Evolutionary conservation across 2,113 vertebrate genomes (phyloP).

Genomic region (Guaruba guarouba): DNA sequence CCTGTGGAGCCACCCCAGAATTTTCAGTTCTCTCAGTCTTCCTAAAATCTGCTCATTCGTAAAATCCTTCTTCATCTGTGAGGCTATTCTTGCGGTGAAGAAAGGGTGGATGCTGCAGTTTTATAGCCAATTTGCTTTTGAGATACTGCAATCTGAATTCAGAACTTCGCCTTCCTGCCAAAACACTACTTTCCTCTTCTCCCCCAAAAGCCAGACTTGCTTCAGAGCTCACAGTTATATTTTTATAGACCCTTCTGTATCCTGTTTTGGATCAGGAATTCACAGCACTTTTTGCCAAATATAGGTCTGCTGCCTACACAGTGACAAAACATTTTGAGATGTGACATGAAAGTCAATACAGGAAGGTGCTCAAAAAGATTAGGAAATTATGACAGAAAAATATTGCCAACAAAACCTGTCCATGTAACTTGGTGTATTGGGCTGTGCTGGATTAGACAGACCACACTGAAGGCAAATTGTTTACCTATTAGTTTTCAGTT

Average conservation of each 20-base stretch:
- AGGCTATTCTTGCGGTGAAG: background rate
- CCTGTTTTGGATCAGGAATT: conserved; percentile 16
- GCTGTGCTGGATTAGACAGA: background rate
- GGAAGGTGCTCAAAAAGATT: background rate
- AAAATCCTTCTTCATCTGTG: background rate
- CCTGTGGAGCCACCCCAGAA: background rate
- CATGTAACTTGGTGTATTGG: background rate
- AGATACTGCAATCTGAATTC: background rate
- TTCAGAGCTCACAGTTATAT: background rate
- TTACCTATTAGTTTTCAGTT: background rate
- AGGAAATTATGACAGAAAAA: background rate
- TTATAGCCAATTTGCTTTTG: background rate
- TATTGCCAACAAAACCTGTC: background rate
- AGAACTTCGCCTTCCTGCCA: background rate
- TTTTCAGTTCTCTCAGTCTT: background rate
- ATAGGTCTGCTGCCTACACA: conserved; percentile 28
- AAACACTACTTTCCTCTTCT: background rate
- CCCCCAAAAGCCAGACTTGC: background rate
- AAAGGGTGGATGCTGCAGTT: background rate
- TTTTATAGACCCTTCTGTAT: background rate
- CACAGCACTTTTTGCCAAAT: conserved; percentile 27
- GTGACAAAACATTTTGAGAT: conserved; percentile 13
- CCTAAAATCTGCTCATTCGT: background rate
- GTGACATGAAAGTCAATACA: background rate
- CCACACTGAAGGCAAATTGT: background rate